phyloP scores from a whole-genome alignment of 2,888 invertebrate genomes.

The Lamellibrachia columna region DNA sequence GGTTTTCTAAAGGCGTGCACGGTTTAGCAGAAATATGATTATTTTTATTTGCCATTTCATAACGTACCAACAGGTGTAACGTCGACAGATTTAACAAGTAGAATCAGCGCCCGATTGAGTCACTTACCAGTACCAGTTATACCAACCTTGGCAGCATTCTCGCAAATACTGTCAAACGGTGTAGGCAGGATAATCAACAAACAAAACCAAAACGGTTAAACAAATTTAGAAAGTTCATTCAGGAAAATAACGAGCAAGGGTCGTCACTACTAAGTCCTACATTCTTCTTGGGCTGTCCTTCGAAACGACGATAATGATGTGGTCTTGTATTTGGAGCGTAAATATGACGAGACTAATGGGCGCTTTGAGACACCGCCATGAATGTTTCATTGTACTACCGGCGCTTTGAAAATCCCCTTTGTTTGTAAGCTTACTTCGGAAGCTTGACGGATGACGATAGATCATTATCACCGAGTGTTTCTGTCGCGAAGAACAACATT shows the following conservation, averaged over 20 bases:
- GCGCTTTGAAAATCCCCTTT: not conserved
- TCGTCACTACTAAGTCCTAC: not conserved
- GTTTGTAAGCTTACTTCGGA: not conserved
- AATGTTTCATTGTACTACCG: not conserved
- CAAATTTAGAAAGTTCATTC: too few species aligned
- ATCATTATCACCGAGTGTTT: not conserved
- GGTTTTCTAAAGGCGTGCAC: too few species aligned
- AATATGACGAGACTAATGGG: not conserved
- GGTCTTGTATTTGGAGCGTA: not conserved
- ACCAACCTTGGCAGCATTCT: too few species aligned
- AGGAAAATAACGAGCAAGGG: not conserved
- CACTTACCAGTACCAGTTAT: too few species aligned
- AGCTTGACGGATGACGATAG: not conserved
- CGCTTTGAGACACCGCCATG: not conserved
- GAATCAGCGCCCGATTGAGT: too few species aligned
- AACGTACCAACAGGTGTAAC: too few species aligned
- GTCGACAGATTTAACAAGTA: too few species aligned
- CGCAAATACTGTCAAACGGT: too few species aligned
- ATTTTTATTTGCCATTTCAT: too few species aligned
- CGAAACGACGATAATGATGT: not conserved
- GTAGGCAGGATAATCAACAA: too few species aligned
- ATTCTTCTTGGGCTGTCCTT: not conserved
- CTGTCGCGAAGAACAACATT: not conserved
- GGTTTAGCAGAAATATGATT: too few species aligned
- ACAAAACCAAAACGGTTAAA: too few species aligned